Percentiles rank a stretch among this genome's conserved stretches.
These are phyloP conservation scores for Phrynosoma blainvillii DNA, from an alignment of 2,113 vertebrate species.

Conservation along the genomic window DNA sequence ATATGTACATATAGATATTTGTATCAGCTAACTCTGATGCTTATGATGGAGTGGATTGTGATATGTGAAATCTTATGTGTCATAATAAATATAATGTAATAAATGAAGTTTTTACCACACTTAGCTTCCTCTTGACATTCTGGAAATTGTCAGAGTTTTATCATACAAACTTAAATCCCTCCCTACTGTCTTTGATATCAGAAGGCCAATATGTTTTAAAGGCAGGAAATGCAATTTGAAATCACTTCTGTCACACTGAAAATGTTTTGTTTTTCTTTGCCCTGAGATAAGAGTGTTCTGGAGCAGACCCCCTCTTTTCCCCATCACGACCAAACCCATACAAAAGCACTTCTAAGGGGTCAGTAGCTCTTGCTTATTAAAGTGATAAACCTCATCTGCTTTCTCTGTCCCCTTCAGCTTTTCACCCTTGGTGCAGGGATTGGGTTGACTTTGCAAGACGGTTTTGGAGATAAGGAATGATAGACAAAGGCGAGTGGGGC, in stretches of 20 bases:
- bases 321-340: background rate
- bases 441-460: background rate
- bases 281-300: too few species aligned
- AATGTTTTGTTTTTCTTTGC: background rate
- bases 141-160: background rate
- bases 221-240: background rate
- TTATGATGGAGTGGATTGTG: background rate
- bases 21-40: too few species aligned
- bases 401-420: background rate
- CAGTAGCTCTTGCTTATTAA: background rate
- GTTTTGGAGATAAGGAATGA: background rate
- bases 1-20: too few species aligned
- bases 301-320: background rate
- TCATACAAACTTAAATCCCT: too few species aligned
- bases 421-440: background rate
- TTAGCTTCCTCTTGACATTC: background rate
- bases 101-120: background rate
- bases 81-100: background rate
- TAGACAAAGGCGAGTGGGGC: background rate
- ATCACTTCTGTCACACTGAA: background rate
- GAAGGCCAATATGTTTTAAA: background rate
- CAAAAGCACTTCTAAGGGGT: background rate
- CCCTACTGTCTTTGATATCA: background rate
- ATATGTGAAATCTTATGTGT: background rate
- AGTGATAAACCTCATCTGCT: background rate